These are phyloP conservation scores for Eulemur mongoz DNA, from an alignment of 2,797 vertebrate species.

Conservation along the genomic window DNA sequence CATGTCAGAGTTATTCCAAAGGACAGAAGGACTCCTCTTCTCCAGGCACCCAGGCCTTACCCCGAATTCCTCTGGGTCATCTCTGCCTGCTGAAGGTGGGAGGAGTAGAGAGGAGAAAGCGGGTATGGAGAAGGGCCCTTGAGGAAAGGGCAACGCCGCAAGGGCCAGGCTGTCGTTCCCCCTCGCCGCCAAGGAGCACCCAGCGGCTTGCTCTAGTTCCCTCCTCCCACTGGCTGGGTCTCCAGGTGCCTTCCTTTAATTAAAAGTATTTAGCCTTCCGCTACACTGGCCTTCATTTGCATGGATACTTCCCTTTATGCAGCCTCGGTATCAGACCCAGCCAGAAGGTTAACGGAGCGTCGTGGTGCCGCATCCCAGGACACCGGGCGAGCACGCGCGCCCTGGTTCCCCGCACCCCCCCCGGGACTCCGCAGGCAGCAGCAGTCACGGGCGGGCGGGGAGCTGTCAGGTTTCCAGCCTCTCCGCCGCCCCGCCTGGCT, in stretches of 20 bases:
- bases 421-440: not conserved
- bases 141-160: rapidly evolving
- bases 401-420: not conserved
- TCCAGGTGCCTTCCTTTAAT: slow-evolving; percentile 62
- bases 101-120: not conserved
- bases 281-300: slow-evolving; percentile 57
- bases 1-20: not conserved
- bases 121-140: rapidly evolving
- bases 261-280: slow-evolving; percentile 58
- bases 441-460: not conserved
- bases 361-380: not conserved
- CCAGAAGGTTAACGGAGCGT: not conserved
- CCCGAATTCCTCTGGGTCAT: too few species aligned
- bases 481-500: not conserved
- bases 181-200: rapidly evolving
- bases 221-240: not conserved
- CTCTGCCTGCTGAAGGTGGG: not conserved
- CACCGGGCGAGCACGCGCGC: not conserved
- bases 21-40: not conserved
- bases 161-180: not conserved
- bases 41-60: rapidly evolving
- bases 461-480: not conserved
- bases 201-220: not conserved
- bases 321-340: not conserved
- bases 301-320: slow-evolving; percentile 7